Conservation (phyloP, 2,888 invertebrate species). For the Allophyes oxyacanthae region DNA sequence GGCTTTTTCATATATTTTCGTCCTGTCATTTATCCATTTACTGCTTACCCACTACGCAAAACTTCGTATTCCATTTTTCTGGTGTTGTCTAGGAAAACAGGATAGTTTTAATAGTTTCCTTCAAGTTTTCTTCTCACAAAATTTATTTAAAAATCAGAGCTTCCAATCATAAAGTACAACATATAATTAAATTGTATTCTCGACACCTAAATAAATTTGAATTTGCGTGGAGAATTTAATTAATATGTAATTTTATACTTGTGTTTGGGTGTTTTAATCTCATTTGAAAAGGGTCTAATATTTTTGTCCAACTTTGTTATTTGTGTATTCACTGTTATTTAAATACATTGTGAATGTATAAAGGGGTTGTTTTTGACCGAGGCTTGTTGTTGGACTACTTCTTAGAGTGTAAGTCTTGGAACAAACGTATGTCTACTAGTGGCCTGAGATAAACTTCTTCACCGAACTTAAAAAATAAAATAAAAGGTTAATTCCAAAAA, state of each 20-base stretch:
- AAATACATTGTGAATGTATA: too few relatives aligned
- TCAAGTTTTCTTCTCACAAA: neutral
- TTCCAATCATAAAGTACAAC: constrained; percentile 1
- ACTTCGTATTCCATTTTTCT: neutral
- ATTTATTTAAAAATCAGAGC: neutral
- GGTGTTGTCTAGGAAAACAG: neutral
- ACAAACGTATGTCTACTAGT: too few relatives aligned
- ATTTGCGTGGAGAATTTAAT: constrained; percentile 32
- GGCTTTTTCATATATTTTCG: too few relatives aligned
- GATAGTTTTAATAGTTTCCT: too few relatives aligned
- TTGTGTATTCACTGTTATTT: constrained; percentile 13
- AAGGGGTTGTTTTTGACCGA: too few relatives aligned
- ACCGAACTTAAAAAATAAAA: too few relatives aligned
- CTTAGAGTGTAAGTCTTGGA: too few relatives aligned
- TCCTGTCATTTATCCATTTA: neutral
- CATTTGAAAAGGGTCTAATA: constrained; percentile 43
- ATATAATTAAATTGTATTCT: constrained; percentile 9
- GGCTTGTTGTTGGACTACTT: too few relatives aligned
- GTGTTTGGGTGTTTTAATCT: constrained; percentile 39
- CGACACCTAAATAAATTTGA: constrained; percentile 41
- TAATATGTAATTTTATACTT: constrained; percentile 46
- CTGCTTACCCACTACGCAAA: neutral
- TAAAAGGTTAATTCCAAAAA: too few relatives aligned
- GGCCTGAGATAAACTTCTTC: too few relatives aligned
- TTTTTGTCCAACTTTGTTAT: constrained; percentile 30